Evolutionary conservation across 2,797 vertebrate species (phyloP).

Genomic region (Rhadinocentrus ornatus): DNA sequence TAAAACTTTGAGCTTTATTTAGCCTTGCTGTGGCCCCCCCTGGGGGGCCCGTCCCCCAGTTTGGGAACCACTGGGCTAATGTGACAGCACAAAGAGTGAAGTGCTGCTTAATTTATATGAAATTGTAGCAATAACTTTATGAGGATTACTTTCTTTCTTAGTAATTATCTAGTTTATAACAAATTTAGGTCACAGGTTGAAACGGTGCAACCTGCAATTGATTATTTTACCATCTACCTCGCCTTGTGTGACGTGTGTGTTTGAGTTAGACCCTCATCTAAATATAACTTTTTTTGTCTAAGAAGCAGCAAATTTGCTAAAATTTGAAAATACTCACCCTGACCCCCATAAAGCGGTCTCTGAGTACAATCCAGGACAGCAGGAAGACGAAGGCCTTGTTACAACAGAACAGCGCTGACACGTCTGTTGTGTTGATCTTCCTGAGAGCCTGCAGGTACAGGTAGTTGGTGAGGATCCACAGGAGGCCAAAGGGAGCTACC

Average conservation of each 20-base stretch:
- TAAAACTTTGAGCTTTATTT: too few relatives aligned
- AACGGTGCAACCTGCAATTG: not conserved
- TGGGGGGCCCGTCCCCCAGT: too few relatives aligned
- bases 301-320: not conserved
- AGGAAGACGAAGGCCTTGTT: slow-evolving; percentile 99
- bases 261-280: not conserved
- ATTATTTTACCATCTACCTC: not conserved
- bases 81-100: not conserved
- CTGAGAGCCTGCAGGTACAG: slow-evolving; percentile 98
- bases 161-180: slow-evolving; percentile 1
- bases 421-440: slow-evolving; percentile 97
- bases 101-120: not conserved
- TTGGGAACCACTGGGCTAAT: too few relatives aligned
- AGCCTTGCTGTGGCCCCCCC: too few relatives aligned
- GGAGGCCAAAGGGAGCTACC: slow-evolving; percentile 94
- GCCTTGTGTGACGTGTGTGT: not conserved
- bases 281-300: slow-evolving; percentile 14
- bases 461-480: slow-evolving; percentile 99
- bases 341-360: slow-evolving; percentile 98
- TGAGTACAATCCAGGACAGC: slow-evolving; percentile 97
- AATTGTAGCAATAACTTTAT: not conserved
- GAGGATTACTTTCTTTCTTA: not conserved
- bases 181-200: not conserved
- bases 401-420: slow-evolving; percentile 97
- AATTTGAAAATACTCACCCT: slow-evolving; percentile 86